Percentiles rank a stretch among this genome's conserved stretches.
Conservation (phyloP, 1,140 invertebrate genomes). For the Leucophenga varia region DNA sequence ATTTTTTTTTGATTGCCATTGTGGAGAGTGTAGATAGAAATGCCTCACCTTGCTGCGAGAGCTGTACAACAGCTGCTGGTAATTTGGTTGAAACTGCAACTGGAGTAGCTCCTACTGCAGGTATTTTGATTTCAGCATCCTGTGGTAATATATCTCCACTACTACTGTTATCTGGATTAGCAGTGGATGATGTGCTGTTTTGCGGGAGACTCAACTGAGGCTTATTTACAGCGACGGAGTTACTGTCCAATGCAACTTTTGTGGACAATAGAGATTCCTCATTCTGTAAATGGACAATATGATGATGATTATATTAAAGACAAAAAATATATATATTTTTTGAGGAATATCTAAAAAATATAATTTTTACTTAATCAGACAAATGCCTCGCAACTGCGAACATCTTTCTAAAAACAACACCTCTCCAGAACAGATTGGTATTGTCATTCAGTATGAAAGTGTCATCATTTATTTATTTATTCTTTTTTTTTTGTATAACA, state of each 20-base stretch:
- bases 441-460: constrained; percentile 27
- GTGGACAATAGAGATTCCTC: constrained; percentile 46
- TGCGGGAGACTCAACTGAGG: not conserved
- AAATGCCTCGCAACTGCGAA: constrained; percentile 47
- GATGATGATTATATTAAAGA: too few relatives aligned
- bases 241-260: constrained; percentile 18
- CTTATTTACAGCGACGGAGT: too few relatives aligned
- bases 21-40: constrained; percentile 2
- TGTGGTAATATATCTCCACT: constrained; percentile 45
- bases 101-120: constrained; percentile 64
- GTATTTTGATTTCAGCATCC: constrained; percentile 65
- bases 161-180: constrained; percentile 12
- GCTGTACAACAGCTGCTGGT: constrained; percentile 64
- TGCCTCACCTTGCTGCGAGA: constrained; percentile 61
- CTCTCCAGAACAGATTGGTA: constrained; percentile 37
- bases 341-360: not conserved
- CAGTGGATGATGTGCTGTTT: not conserved
- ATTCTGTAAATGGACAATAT: too few relatives aligned
- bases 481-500: too few relatives aligned
- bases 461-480: constrained; percentile 30
- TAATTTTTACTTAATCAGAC: constrained; percentile 25
- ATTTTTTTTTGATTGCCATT: constrained; percentile 18
- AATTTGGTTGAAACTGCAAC: constrained; percentile 65
- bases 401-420: constrained; percentile 27
- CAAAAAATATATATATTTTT: not conserved